Percentiles rank a stretch among this genome's conserved stretches.
phyloP scores from a whole-genome alignment of 2,797 vertebrate species.

The Cynodonichthys magdalenae region DNA sequence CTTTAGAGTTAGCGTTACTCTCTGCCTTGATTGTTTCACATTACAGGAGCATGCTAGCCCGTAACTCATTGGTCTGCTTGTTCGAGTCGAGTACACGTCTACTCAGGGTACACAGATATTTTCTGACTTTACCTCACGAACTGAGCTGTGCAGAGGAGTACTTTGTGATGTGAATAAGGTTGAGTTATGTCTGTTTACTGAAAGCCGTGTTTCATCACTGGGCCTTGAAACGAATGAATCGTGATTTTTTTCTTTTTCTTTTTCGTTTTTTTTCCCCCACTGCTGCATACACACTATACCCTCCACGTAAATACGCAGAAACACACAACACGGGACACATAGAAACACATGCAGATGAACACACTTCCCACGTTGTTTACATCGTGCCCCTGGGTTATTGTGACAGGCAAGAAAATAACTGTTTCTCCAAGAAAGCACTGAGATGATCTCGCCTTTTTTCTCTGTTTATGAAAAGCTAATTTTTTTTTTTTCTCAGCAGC shows the following conservation, averaged over 20 bases:
- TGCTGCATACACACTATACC: conserved; percentile 51
- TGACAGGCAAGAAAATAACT: conserved; percentile 61
- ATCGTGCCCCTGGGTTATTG: conserved; percentile 63
- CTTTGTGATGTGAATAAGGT: conserved; percentile 17
- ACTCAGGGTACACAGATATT: conserved; percentile 9
- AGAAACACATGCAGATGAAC: conserved; percentile 14
- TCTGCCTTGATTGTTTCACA: conserved; percentile 2
- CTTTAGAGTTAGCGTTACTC: background rate
- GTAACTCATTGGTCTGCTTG: conserved; percentile 30
- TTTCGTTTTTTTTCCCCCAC: conserved; percentile 24
- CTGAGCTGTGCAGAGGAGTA: conserved; percentile 32
- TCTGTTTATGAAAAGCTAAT: conserved; percentile 20
- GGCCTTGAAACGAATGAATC: conserved; percentile 74
- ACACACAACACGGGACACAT: conserved; percentile 36
- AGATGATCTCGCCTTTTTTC: conserved; percentile 39
- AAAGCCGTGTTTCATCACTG: conserved; percentile 65
- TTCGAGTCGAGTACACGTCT: conserved; percentile 40
- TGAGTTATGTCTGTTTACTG: conserved; percentile 40
- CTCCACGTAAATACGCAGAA: conserved; percentile 53
- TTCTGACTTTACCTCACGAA: conserved; percentile 28
- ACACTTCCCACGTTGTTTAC: conserved; percentile 46
- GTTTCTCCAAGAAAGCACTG: conserved; percentile 49
- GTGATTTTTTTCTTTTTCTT: conserved; percentile 19
- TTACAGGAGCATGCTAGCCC: background rate
- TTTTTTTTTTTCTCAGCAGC: conserved; percentile 10